Evolutionary conservation across 2,888 invertebrate genomes (phyloP), one percentile per base, ranked within the genome.

Genomic region (Omphaloscelis lunosa): DNA sequence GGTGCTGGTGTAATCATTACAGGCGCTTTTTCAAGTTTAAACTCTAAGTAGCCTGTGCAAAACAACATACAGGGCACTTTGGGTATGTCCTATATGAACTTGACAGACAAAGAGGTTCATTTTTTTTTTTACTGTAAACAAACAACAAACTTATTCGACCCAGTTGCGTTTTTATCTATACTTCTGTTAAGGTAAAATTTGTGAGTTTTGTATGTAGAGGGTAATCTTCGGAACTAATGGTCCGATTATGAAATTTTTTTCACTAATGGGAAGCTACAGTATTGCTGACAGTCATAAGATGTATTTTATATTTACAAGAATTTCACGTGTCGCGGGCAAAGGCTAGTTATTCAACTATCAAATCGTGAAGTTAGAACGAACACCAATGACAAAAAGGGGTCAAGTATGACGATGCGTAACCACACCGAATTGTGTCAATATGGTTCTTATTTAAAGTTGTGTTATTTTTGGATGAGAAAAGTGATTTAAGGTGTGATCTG

Each of bases 131-230:
- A 8, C n/a, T 27, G 6, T 15, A 39, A 39, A 72, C 66, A 20
- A 20, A 39, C 3, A 34, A 48, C 34, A 29, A 73, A 51, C 41
- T 61, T 74, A 74, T 53, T 53, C 20, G n/a, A 53, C 9, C n/a
- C 9, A 15, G 9, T 53, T 62, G 5, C 8, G n/a, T 23, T 27
- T 27, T 51, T n/a, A 45, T 41, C 41, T 41, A 9, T 41, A 41
- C 11, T 41, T 1, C 11, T 41, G 1, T 41, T 41, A 41, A 2
- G 45, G 45, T 12, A 45, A 45, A 41, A 45, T 12, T 45, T 12
- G 45, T 45, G 3, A 45, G 45, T 45, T 45, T 45, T 45, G 45
- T 45, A 45, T 41, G 41, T 41, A 41, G 9, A 1, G 9, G 41
- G 41, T 41, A 41, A 41, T 9, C 41, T 9, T 41, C 9, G 41